Evolutionary conservation across 1,140 invertebrate genomes (phyloP), one percentile per base, ranked within the genome.

Genomic region (Camponotus floridanus): DNA sequence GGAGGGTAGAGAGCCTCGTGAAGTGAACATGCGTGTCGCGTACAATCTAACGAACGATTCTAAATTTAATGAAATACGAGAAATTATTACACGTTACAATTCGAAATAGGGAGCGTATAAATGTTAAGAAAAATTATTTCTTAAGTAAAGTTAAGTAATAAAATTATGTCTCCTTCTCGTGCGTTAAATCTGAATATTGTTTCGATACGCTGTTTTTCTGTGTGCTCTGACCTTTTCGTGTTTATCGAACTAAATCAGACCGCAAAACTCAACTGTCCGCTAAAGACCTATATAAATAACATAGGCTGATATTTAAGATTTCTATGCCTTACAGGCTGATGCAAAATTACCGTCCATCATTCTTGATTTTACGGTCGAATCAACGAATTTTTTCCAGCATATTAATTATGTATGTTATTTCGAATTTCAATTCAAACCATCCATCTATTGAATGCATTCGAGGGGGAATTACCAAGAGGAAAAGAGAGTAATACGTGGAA

Each of bases 281-380:
- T 33, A 21, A 68, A 45, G 39, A 57, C 31, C 57, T 15, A 8
- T n/a, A 26, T 79, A 51, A 55, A 79, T 68, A 79, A 79, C 13
- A 13, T 26, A n/a, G 1, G 5, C 21, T 39, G 13, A 8, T 79
- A 68, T 79, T 67, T 55, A 26, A 8, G 57, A 45, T 33, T 18
- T 51, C 15, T n/a, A 8, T 21, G 15, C 1, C 5, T 26, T 64
- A 76, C 13, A 62, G 21, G 5, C 18, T 7, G 57, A 62, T 42
- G 45, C 57, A 39, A 62, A 76, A 13, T 18, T 31, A 42, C 31
- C 26, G 4, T 76, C 2, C 21, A 42, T 21, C 31, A 62, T 18
- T 42, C 9, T 36, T n/a, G n/a, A 76, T 15, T 6, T n/a, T 31
- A 42, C 21, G 51, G 42, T 18, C 73, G 21, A 62, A 26, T 42